Base-by-base conservation (phyloP, 2,888 invertebrate species). In the Ennomos fuscantarius region DNA sequence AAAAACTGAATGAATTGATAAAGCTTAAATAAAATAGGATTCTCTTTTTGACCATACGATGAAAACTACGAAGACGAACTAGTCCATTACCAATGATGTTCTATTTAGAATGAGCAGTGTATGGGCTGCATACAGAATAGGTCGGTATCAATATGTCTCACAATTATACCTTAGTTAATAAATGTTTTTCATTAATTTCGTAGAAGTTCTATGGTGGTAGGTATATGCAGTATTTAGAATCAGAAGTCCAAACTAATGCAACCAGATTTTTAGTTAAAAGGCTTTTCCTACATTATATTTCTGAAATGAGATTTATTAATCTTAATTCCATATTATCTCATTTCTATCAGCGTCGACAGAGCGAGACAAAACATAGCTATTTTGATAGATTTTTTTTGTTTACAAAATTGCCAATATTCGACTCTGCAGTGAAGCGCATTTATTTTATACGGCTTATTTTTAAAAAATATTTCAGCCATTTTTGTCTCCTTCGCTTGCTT, bases 401-500 rank as follows among this genome's bases (percentile, higher is more conserved):
- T 60, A 56, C 54, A 55, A 62, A 63, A 60, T 46, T 63, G 53
- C 58, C 63, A 63, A 42, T 53, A 60, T 58, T 58, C 47, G 60
- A 55, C 48, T 58, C 45, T 32, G 43, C 62, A 49, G 55, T 49
- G 54, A 58, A 60, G 53, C 61, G 62, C 65, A 35, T 50, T 55
- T 55, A 61, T 41, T 55, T 54, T 37, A 54, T 55, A 62, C 58
- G 66, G 62, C 64, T 64, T 62, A 65, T 42, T 57, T 60, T 63
- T 51, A 56, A 62, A 64, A 62, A 68, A 47, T 52, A 42, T 64
- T 63, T 66, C 66, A 60, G 68, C 70, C 64, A 64, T 55, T 60
- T 61, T 68, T 68, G 62, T 66, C 60, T 64, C 61, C 62, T 59
- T 69, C 62, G 62, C 62, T 63, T 62, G 63, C 56, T 63, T 55